Percentiles rank a stretch among this genome's conserved stretches.
These are phyloP conservation scores for Bedellia somnulentella DNA, from an alignment of 2,888 invertebrate genomes.

Conservation along the genomic window DNA sequence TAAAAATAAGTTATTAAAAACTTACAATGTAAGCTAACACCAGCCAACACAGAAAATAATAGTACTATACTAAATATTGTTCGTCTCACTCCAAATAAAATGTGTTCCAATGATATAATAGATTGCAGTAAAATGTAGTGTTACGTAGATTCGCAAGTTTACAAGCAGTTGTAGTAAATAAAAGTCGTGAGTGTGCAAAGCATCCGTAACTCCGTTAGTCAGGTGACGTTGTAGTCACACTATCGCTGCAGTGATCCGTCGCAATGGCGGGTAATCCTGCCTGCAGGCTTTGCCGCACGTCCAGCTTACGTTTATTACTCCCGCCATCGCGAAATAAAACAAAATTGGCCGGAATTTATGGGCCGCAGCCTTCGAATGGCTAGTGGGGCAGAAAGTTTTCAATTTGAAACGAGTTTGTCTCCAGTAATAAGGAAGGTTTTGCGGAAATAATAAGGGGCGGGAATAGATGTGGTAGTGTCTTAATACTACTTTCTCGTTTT, in stretches of 20 bases:
- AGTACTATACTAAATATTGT: too few species aligned
- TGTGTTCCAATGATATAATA: too few species aligned
- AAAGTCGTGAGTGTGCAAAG: too few species aligned
- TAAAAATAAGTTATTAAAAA: too few species aligned
- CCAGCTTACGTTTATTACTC: constrained; percentile 61
- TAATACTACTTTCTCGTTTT: constrained; percentile 57
- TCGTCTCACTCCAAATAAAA: too few species aligned
- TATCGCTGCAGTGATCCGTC: constrained; percentile 53
- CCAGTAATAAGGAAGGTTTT: constrained; percentile 54
- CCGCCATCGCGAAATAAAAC: constrained; percentile 59
- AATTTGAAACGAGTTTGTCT: constrained; percentile 60
- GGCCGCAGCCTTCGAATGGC: constrained; percentile 45
- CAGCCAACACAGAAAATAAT: too few species aligned
- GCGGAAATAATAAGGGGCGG: constrained; percentile 44
- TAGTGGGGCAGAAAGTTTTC: constrained; percentile 60
- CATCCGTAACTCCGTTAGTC: constrained; percentile 15
- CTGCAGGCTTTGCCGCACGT: constrained; percentile 57
- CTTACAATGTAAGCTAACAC: too few species aligned
- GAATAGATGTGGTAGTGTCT: constrained; percentile 52
- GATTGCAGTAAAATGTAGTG: too few species aligned
- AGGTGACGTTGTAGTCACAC: constrained; percentile 44
- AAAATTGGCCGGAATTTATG: constrained; percentile 61
- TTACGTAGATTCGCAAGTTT: too few species aligned
- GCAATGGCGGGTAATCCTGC: constrained; percentile 51
- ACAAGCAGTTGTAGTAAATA: too few species aligned